phyloP scores from a whole-genome alignment of 2,113 vertebrate genomes.

The Atherinomorus stipes region DNA sequence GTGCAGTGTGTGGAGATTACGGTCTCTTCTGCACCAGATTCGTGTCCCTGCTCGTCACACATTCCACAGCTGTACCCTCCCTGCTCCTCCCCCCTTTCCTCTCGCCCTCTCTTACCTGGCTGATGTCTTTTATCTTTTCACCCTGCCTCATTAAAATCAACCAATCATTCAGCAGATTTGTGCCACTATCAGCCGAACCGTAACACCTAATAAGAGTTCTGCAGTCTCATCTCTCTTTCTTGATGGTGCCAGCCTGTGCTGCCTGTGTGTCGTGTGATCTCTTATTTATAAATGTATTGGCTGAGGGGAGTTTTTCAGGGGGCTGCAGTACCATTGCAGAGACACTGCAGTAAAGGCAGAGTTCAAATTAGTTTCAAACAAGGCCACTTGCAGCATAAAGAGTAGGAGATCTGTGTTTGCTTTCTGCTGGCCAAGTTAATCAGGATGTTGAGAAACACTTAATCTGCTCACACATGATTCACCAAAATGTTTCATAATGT shows the following conservation, averaged over 20 bases:
- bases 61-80: slow-evolving; percentile 70
- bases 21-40: slow-evolving; percentile 55
- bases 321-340: slow-evolving; percentile 53
- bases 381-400: not conserved
- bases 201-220: slow-evolving; percentile 7
- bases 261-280: slow-evolving; percentile 23
- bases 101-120: slow-evolving; percentile 10
- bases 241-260: slow-evolving; percentile 10
- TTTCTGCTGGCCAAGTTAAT: slow-evolving; percentile 23
- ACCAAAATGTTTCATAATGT: slow-evolving; percentile 38
- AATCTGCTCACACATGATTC: slow-evolving; percentile 28
- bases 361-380: not conserved
- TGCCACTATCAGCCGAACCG: not conserved
- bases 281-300: slow-evolving; percentile 52
- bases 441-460: slow-evolving; percentile 57
- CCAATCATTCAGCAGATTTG: not conserved
- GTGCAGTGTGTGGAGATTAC: slow-evolving; percentile 34
- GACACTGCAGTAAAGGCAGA: slow-evolving; percentile 30
- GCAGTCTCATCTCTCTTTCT: slow-evolving; percentile 19
- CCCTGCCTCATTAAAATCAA: slow-evolving; percentile 17
- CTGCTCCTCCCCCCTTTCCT: slow-evolving; percentile 33
- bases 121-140: slow-evolving; percentile 18
- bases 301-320: slow-evolving; percentile 31
- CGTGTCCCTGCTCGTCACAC: slow-evolving; percentile 77
- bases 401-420: slow-evolving; percentile 10